Evolutionary conservation across 1,140 invertebrate species (phyloP).

Genomic region (Ganaspis sp.): DNA sequence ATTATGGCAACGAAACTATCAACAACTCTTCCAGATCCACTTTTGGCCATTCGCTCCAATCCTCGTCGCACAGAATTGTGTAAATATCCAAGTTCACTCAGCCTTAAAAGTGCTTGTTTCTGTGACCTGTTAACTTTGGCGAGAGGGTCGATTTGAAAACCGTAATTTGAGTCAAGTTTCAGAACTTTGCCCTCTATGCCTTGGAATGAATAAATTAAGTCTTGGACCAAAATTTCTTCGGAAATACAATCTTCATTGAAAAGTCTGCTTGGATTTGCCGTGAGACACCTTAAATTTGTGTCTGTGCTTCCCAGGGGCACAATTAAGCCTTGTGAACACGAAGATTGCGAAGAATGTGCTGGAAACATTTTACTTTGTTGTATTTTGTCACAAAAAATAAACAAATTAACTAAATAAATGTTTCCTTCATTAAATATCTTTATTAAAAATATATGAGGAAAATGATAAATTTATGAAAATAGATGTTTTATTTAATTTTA

Average conservation of each 20-base stretch:
- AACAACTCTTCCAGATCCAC: slow-evolving; percentile 84
- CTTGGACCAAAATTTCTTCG: slow-evolving; percentile 81
- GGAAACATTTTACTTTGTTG: slow-evolving; percentile 40
- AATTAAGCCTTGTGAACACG: slow-evolving; percentile 59
- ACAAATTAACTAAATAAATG: no score
- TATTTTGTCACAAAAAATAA: no score
- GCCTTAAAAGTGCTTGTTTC: slow-evolving; percentile 80
- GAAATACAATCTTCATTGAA: slow-evolving; percentile 71
- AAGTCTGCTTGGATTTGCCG: slow-evolving; percentile 55
- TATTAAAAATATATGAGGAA: no score
- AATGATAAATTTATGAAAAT: no score
- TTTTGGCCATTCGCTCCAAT: slow-evolving; percentile 78
- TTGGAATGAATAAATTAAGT: slow-evolving; percentile 89
- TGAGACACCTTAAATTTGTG: slow-evolving; percentile 46
- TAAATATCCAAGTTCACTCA: slow-evolving; percentile 91
- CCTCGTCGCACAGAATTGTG: slow-evolving; percentile 87
- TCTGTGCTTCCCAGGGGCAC: slow-evolving; percentile 59
- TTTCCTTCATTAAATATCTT: no score
- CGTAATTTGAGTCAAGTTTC: slow-evolving; percentile 81
- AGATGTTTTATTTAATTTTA: slow-evolving; percentile 12
- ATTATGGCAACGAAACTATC: slow-evolving; percentile 92
- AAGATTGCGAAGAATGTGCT: slow-evolving; percentile 64
- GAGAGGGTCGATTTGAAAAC: slow-evolving; percentile 82
- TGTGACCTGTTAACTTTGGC: slow-evolving; percentile 70
- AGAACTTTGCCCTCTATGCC: slow-evolving; percentile 88